Evolutionary conservation across 2,113 vertebrate genomes (phyloP).

Genomic region (Dipodomys spectabilis): DNA sequence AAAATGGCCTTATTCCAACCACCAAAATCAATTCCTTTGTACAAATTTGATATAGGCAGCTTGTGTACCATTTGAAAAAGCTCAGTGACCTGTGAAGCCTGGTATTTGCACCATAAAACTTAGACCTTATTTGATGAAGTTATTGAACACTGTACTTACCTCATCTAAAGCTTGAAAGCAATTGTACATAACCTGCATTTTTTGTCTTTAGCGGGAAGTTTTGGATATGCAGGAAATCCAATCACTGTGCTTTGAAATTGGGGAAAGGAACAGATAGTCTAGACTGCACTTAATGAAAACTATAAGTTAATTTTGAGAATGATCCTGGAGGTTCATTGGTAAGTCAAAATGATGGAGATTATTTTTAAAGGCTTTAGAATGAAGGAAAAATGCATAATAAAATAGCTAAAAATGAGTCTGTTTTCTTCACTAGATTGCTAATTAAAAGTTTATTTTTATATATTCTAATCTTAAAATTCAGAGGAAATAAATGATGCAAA

Average conservation of each 20-base stretch:
- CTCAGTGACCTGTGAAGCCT: constrained; percentile 85
- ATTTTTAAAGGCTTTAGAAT: constrained; percentile 69
- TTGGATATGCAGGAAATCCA: constrained; percentile 77
- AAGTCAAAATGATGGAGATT: constrained; percentile 63
- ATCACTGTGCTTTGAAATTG: constrained; percentile 72
- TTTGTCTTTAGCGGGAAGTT: constrained; percentile 75
- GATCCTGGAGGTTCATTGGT: constrained; percentile 62
- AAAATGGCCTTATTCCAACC: constrained; percentile 84
- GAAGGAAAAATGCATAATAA: constrained; percentile 62
- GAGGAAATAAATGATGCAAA: constrained; percentile 35
- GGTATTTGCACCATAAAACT: constrained; percentile 85
- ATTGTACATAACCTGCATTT: constrained; percentile 70
- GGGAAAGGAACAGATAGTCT: constrained; percentile 68
- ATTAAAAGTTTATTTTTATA: constrained; percentile 82
- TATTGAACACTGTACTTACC: constrained; percentile 84
- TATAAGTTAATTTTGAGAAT: constrained; percentile 77
- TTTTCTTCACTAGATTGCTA: constrained; percentile 83
- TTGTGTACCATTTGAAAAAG: constrained; percentile 82
- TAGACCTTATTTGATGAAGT: constrained; percentile 85
- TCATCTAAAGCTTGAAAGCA: constrained; percentile 80
- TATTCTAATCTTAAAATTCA: constrained; percentile 61
- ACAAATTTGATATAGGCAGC: constrained; percentile 86
- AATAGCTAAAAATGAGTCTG: constrained; percentile 80
- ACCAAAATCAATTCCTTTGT: constrained; percentile 87
- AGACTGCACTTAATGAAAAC: constrained; percentile 81